Percentiles rank a stretch among this genome's conserved stretches.
Conservation (phyloP, 1,140 invertebrate genomes). For the Lordiphosa stackelbergi region DNA sequence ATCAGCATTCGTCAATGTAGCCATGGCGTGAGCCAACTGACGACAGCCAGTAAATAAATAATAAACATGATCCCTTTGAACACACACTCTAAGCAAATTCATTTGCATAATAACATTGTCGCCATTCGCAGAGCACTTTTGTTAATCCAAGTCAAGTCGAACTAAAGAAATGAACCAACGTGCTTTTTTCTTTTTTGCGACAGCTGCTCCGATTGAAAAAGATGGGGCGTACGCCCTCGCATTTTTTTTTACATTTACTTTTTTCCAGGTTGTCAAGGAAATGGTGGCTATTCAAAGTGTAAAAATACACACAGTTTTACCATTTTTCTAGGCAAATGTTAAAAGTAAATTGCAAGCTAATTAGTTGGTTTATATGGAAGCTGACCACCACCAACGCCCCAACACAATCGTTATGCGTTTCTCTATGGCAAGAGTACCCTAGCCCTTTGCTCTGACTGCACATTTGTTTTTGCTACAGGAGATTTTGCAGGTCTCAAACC, state of each 20-base stretch:
- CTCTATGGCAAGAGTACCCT: too few relatives aligned
- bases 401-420: too few relatives aligned
- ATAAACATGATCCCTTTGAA: constrained; percentile 71
- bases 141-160: constrained; percentile 12
- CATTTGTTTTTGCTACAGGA: too few relatives aligned
- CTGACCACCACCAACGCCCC: too few relatives aligned
- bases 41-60: constrained; percentile 70
- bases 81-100: constrained; percentile 52
- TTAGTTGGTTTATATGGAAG: too few relatives aligned
- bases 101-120: constrained; percentile 69
- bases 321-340: not conserved
- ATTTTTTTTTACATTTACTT: not conserved
- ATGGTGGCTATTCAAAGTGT: not conserved
- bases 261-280: not conserved
- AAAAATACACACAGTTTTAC: not conserved
- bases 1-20: constrained; percentile 35
- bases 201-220: constrained; percentile 21
- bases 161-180: constrained; percentile 16
- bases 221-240: not conserved
- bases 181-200: constrained; percentile 12
- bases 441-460: too few relatives aligned
- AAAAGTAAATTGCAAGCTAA: not conserved
- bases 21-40: constrained; percentile 47
- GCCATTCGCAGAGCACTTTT: constrained; percentile 21
- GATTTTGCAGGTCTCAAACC: too few relatives aligned